A percentile compares a stretch with the other conserved stretches of the same genome.
Evolutionary conservation across 1,140 invertebrate species (phyloP).

Genomic region (Nasonia longicornis): DNA sequence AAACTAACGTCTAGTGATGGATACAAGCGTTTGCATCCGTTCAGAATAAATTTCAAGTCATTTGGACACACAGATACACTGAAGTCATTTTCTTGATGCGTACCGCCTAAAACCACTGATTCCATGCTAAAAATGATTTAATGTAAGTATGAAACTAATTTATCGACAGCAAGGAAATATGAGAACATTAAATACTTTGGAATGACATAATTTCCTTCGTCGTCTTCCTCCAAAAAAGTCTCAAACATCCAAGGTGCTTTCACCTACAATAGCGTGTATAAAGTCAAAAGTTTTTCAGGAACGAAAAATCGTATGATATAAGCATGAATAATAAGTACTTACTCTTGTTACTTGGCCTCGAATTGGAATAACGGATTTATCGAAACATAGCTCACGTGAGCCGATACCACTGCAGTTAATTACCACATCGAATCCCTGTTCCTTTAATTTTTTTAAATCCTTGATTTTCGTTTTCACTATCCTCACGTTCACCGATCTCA

Average conservation of each 20-base stretch:
- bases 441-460: conserved; percentile 68
- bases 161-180: neutral
- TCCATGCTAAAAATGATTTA: conserved; percentile 67
- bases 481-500: conserved; percentile 70
- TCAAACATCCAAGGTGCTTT: conserved; percentile 75
- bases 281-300: neutral
- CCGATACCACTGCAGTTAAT: conserved; percentile 82
- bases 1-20: conserved; percentile 74
- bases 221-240: conserved; percentile 70
- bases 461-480: conserved; percentile 68
- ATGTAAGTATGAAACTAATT: neutral
- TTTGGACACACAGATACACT: conserved; percentile 68
- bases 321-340: conserved; percentile 43
- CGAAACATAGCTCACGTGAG: conserved; percentile 71
- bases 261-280: conserved; percentile 65
- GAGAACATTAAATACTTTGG: conserved; percentile 73
- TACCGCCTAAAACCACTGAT: conserved; percentile 80
- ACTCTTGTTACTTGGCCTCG: conserved; percentile 79
- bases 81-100: conserved; percentile 77
- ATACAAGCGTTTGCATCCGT: conserved; percentile 73
- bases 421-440: conserved; percentile 74
- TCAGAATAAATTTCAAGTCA: conserved; percentile 75
- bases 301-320: neutral
- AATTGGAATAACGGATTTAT: conserved; percentile 72
- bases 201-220: conserved; percentile 78